Evolutionary conservation across 2,113 vertebrate genomes (phyloP), one percentile per base, ranked within the genome.

Genomic region (Pholis gunnellus): DNA sequence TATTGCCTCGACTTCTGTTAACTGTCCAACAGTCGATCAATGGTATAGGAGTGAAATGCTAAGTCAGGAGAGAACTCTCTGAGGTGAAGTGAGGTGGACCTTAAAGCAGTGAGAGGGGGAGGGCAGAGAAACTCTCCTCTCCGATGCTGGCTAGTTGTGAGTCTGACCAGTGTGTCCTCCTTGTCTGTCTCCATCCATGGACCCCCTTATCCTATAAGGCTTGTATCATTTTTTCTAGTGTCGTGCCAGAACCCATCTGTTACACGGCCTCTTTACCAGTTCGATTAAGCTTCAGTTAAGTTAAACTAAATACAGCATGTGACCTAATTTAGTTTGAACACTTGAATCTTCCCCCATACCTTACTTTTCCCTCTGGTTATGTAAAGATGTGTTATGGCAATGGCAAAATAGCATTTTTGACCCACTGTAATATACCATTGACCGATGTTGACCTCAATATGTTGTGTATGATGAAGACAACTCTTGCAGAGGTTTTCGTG

Each of bases 401-500:
- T 17, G 13, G 0, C 36, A 57, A 31, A 57, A 20, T 29, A 52
- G 7, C 13, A 38, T 20, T 3, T 74, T 64, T 69, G 9, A 42
- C 25, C 34, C 6, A 13, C 18, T 31, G 9, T 34, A 64, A 61
- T 46, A 36, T 63, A 20, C 25, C 15, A 13, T 69, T 29, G 34
- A 2, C 9, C 27, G 13, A 52, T 38, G n/a, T 50, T 14, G 34
- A 44, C 27, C 48, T 20, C 48, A 48, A 2, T 48, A 57, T 65
- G n/a, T 38, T 76, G 27, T 50, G 22, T 66, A 50, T 69, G 11
- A 50, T 75, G 44, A 71, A 29, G n/a, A 54, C 66, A 34, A 9
- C 48, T 82, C 44, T 81, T 75, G 72, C 78, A 81, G 83, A 78
- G 68, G 86, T 80, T 83, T 69, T 61, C 77, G 60, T 88, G 48